Evolutionary conservation across 37 sponge, comb jelly and placozoan species (phyloP).

Genomic region (Halisarca cf. caerulea): DNA sequence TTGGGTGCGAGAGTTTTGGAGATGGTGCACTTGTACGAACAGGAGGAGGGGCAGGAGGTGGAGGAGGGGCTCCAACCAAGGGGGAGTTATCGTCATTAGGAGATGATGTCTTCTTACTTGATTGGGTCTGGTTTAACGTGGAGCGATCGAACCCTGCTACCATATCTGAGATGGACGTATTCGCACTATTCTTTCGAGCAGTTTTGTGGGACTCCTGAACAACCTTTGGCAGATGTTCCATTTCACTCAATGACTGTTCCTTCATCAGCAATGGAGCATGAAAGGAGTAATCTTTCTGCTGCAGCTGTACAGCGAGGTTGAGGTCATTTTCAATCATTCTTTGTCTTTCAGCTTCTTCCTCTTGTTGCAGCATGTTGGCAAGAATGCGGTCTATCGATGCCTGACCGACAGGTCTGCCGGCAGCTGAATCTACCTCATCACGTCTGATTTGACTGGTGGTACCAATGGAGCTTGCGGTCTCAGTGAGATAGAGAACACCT

Average conservation of each 20-base stretch:
- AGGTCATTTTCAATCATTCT: slow-evolving; percentile 31
- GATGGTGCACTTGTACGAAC: slow-evolving; percentile 6
- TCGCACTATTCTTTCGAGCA: not conserved
- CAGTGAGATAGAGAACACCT: slow-evolving; percentile 19
- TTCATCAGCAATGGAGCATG: not conserved
- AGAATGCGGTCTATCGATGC: slow-evolving; percentile 2
- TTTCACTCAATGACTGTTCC: too few species aligned
- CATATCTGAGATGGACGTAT: too few species aligned
- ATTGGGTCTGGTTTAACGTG: not conserved
- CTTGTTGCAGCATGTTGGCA: slow-evolving; percentile 34
- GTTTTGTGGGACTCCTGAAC: slow-evolving; percentile 7
- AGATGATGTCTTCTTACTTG: not conserved
- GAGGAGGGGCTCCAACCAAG: not conserved
- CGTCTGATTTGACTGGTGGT: too few species aligned
- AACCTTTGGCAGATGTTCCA: not conserved
- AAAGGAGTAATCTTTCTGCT: slow-evolving; percentile 58
- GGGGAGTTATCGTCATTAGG: not conserved
- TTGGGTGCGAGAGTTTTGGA: not conserved
- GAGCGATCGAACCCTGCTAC: not conserved
- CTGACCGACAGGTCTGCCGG: not conserved
- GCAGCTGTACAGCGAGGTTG: slow-evolving; percentile 55
- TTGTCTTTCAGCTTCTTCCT: slow-evolving; percentile 5
- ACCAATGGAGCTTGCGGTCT: not conserved
- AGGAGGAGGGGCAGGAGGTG: slow-evolving; percentile 63
- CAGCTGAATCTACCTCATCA: not conserved